Percentiles rank a stretch among this genome's conserved stretches.
Evolutionary conservation across 1,140 invertebrate genomes (phyloP).

Genomic region (Procambarus clarkii): DNA sequence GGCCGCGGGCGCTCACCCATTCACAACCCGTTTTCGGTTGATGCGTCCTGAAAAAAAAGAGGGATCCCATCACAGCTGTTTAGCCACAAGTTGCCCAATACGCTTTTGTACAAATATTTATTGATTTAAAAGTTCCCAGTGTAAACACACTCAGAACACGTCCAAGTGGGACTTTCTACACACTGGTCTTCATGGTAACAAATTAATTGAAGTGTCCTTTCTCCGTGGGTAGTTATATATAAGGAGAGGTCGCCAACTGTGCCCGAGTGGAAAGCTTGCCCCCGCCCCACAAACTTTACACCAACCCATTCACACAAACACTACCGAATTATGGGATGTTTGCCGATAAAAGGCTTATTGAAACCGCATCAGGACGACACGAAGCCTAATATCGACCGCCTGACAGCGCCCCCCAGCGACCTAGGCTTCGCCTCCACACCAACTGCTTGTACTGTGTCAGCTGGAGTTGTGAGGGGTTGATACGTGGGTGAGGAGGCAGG

Average conservation of each 20-base stretch:
- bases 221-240: no score
- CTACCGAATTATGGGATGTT: constrained; percentile 69
- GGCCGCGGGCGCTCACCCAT: constrained; percentile 40
- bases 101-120: not conserved
- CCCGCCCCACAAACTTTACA: constrained; percentile 60
- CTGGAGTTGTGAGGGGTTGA: no score
- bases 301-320: constrained; percentile 64
- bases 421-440: no score
- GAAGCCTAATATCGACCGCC: constrained; percentile 26
- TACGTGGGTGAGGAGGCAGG: no score
- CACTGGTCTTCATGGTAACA: no score
- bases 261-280: constrained; percentile 44
- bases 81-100: not conserved
- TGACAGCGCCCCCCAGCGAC: not conserved
- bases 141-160: no score
- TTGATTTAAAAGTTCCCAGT: not conserved
- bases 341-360: constrained; percentile 70
- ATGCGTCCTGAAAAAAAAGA: constrained; percentile 25
- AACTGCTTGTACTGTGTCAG: no score
- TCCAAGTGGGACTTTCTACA: no score
- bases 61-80: constrained; percentile 63
- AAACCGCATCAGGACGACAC: constrained; percentile 64
- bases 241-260: not conserved
- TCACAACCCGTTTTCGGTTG: constrained; percentile 66
- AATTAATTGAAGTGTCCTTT: no score